Conservation (phyloP, 2,113 vertebrate genomes). For the Mirounga angustirostris region DNA sequence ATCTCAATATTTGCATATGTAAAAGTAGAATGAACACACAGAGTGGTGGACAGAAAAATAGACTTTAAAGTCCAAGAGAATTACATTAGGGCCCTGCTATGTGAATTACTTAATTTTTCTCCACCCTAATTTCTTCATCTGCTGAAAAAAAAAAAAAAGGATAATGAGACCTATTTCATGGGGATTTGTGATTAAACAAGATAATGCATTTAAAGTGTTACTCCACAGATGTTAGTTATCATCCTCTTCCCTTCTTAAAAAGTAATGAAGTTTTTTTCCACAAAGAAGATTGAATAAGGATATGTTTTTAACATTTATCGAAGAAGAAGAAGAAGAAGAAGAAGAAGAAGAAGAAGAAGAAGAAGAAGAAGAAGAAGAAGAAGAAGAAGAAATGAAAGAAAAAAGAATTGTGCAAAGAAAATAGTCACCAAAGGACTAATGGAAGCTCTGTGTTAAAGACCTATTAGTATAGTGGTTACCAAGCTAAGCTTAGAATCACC, state of each 20-base stretch:
- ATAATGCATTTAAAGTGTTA: background rate
- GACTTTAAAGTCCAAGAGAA: background rate
- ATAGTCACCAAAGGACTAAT: background rate
- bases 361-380: background rate
- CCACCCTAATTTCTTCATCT: background rate
- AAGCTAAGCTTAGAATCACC: background rate
- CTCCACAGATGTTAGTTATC: background rate
- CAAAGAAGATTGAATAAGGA: slow-evolving; percentile 29
- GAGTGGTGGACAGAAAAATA: background rate
- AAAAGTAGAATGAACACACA: background rate
- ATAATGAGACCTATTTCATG: background rate
- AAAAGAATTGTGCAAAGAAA: background rate
- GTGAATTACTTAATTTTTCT: background rate
- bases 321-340: background rate
- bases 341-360: background rate
- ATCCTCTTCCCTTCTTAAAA: slow-evolving; percentile 32
- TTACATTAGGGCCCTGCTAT: background rate
- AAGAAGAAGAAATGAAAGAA: background rate
- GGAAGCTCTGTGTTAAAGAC: slow-evolving; percentile 11
- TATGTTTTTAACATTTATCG: background rate
- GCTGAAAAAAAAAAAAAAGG: background rate
- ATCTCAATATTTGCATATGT: background rate
- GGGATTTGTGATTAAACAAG: background rate
- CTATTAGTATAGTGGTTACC: background rate
- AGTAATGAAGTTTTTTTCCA: background rate